Conservation (phyloP, 1,140 invertebrate species). For the Orchestia grillus region DNA sequence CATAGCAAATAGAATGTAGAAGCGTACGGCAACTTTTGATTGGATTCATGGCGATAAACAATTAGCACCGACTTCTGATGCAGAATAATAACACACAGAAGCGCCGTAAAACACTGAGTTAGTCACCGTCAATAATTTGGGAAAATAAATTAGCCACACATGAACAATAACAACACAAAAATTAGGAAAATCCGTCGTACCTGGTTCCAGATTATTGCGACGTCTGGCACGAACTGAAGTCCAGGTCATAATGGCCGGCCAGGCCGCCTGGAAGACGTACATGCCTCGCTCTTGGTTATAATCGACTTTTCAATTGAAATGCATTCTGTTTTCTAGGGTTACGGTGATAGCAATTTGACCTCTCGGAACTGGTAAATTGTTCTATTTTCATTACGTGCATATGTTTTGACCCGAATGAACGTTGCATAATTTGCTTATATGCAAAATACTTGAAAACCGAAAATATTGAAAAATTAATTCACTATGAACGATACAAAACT, state of each 20-base stretch:
- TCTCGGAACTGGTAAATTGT: background rate
- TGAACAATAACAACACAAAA: background rate
- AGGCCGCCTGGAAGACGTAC: background rate
- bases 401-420: background rate
- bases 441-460: background rate
- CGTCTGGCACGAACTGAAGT: background rate
- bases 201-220: background rate
- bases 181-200: background rate
- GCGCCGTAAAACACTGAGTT: background rate
- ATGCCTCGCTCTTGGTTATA: background rate
- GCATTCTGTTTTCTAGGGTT: background rate
- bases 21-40: background rate
- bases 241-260: slow-evolving; percentile 15
- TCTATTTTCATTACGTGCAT: background rate
- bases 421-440: background rate
- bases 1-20: background rate
- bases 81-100: background rate
- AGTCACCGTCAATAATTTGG: background rate
- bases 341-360: background rate
- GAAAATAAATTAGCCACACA: background rate
- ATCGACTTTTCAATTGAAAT: slow-evolving; percentile 20
- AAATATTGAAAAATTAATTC: background rate
- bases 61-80: background rate
- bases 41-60: slow-evolving; percentile 26
- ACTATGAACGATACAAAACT: background rate